Conservation (phyloP, 2,113 vertebrate species). For the Neotoma lepida region DNA sequence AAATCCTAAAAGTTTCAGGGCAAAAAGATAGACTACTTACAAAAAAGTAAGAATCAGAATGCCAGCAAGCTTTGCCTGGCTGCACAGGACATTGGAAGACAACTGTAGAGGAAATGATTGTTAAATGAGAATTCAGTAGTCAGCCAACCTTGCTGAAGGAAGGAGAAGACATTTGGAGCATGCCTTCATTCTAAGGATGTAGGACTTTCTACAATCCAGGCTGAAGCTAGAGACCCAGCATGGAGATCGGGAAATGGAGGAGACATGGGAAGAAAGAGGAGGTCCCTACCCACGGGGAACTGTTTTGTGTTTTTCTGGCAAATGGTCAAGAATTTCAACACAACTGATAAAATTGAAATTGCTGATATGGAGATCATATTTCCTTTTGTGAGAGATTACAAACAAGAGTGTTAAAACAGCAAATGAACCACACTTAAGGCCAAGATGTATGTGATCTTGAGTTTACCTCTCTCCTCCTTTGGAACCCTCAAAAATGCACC, state of each 20-base stretch:
- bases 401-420: neutral
- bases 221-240: neutral
- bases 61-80: neutral
- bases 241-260: neutral
- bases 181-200: neutral
- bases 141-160: neutral
- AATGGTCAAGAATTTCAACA: neutral
- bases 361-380: neutral
- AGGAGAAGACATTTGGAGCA: neutral
- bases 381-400: neutral
- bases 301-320: neutral
- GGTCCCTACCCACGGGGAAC: neutral
- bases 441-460: neutral
- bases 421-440: neutral
- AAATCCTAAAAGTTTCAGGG: constrained; percentile 24
- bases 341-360: neutral
- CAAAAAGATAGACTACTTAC: neutral
- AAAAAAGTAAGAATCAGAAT: neutral
- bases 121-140: neutral
- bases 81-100: neutral
- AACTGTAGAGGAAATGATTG: neutral
- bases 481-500: neutral
- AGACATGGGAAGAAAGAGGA: neutral
- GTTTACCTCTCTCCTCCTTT: neutral
- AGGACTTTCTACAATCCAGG: neutral